These are phyloP conservation scores for pig (Sus scrofa) DNA, from an alignment of 2,113 vertebrate genomes.

Conservation along the genomic window T2T-Sscrofa CM000812.6:146025501-146026000, in stretches of 20 bases:
- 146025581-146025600: not conserved
- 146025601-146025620: not conserved
- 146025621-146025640: not conserved
- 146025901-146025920: not conserved
- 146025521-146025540: not conserved
- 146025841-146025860: not conserved
- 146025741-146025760: not conserved
- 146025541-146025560: not conserved
- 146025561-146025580: not conserved
- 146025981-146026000: not conserved
- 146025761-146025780: not conserved
- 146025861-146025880: not conserved
- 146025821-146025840: not conserved
- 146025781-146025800: not conserved
- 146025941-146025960: not conserved
- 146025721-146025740: not conserved
- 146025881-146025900: not conserved
- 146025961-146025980: not conserved
- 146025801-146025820: not conserved
- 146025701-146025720: not conserved
- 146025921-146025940: not conserved
- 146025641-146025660: not conserved
- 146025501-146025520: not conserved
- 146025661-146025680: not conserved
- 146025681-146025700: not conserved